Percentiles rank a stretch among this genome's conserved stretches.
phyloP scores from a whole-genome alignment of 2,797 vertebrate species.

The Propithecus perrieri region DNA sequence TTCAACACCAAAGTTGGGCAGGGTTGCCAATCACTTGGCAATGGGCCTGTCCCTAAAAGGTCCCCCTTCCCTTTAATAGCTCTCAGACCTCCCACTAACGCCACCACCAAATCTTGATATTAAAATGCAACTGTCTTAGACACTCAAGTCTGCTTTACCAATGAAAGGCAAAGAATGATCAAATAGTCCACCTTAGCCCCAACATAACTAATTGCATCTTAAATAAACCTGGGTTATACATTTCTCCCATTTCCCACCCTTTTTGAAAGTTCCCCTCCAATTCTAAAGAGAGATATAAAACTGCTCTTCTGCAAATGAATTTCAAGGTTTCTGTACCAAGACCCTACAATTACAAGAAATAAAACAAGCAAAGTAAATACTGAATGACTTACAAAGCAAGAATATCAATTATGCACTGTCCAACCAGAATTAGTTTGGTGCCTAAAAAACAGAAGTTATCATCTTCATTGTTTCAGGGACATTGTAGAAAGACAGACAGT shows the following conservation, averaged over 20 bases:
- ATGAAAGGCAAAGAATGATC: neutral
- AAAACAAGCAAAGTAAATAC: neutral
- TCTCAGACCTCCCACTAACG: neutral
- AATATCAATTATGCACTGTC: neutral
- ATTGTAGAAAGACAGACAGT: neutral
- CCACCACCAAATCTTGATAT: neutral
- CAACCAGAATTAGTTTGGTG: neutral
- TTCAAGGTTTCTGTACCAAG: neutral
- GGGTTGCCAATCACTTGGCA: neutral
- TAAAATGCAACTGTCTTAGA: neutral
- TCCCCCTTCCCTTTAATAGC: neutral
- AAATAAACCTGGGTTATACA: neutral
- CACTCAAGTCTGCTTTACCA: neutral
- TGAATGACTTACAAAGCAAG: neutral
- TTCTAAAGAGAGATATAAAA: slow-evolving; percentile 14
- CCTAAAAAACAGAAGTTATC: neutral
- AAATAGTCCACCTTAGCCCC: neutral
- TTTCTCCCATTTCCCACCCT: neutral
- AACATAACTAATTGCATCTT: neutral
- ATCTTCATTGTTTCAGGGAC: neutral
- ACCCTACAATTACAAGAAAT: neutral
- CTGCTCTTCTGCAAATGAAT: neutral
- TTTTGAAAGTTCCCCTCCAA: neutral
- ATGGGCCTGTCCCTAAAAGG: neutral
- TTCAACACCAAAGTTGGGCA: neutral